Evolutionary conservation across 2,797 vertebrate species (phyloP).

Genomic region (Centropyge bicolor): DNA sequence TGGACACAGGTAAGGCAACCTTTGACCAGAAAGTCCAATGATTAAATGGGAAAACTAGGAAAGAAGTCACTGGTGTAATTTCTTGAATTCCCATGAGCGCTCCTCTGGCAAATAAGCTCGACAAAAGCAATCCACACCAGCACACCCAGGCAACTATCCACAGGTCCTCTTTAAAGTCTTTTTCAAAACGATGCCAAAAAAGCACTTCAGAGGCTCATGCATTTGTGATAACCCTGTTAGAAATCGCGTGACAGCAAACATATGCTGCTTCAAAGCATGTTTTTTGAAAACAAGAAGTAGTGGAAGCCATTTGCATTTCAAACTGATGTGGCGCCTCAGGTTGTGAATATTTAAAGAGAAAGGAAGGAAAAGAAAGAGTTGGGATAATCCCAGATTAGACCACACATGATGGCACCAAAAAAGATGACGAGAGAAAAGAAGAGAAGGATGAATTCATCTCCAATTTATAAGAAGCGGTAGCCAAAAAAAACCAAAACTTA

Average conservation of each 20-base stretch:
- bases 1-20: no score
- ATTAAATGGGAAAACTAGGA: no score
- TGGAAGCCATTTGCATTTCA: constrained; percentile 21
- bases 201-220: not conserved
- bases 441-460: not conserved
- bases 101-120: no score
- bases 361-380: not conserved
- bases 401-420: not conserved
- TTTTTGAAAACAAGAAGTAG: not conserved
- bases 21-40: no score
- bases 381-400: not conserved
- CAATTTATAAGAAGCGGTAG: not conserved
- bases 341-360: not conserved
- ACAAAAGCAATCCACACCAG: no score
- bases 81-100: no score
- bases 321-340: not conserved
- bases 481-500: constrained; percentile 67
- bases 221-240: not conserved
- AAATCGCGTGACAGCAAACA: not conserved
- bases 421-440: not conserved
- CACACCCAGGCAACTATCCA: no score
- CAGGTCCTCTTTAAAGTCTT: not conserved
- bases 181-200: constrained; percentile 16
- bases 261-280: not conserved
- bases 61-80: no score